Percentiles rank a stretch among this genome's conserved stretches.
Conservation (phyloP, 2,113 vertebrate genomes). For the Hemiscyllium ocellatum region DNA sequence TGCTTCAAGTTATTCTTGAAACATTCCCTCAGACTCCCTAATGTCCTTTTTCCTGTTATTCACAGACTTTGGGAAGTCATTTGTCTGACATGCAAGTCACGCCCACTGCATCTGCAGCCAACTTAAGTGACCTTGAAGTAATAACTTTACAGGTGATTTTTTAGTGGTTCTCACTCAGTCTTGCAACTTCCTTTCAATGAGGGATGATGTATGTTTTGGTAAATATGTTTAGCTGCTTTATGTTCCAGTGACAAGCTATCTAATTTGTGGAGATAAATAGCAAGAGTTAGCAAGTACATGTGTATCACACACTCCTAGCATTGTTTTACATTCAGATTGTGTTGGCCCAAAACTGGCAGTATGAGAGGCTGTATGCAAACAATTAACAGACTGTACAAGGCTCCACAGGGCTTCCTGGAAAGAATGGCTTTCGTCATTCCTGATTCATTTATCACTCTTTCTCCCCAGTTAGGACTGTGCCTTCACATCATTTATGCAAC, state of each 20-base stretch:
- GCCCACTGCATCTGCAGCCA: neutral
- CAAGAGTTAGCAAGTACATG: neutral
- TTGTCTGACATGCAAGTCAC: neutral
- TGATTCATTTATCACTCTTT: neutral
- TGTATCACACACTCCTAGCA: neutral
- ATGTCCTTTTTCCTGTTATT: conserved; percentile 7
- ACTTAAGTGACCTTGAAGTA: neutral
- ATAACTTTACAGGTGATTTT: neutral
- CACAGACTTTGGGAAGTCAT: neutral
- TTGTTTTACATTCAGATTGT: neutral
- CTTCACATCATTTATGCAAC: neutral
- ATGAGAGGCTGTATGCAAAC: neutral
- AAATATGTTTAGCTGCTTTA: neutral
- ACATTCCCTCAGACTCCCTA: neutral
- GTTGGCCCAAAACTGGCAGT: neutral
- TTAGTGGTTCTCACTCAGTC: neutral
- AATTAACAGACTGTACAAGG: neutral
- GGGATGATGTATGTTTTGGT: neutral
- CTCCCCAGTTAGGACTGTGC: neutral
- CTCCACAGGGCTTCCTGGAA: neutral
- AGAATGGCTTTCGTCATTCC: neutral
- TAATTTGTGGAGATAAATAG: neutral
- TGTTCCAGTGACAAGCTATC: neutral
- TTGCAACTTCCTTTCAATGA: neutral
- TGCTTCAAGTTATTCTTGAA: neutral